Base-by-base conservation (phyloP, 2,113 vertebrate genomes). In the Piprites chloris region DNA sequence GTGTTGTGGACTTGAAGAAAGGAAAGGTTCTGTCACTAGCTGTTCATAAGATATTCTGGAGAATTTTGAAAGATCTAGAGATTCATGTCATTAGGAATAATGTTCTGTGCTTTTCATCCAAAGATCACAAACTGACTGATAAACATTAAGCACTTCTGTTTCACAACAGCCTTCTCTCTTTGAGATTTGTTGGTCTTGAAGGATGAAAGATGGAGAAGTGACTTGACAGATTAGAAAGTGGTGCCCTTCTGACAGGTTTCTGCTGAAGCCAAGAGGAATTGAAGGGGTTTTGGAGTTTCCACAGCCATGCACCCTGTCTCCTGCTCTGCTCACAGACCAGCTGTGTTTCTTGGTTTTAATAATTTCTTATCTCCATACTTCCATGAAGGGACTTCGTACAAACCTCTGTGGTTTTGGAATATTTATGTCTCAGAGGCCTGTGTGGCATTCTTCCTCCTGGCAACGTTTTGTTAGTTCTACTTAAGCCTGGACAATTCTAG, bases 191-290 rank as follows among this genome's bases (percentile, higher is more conserved):
- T 15, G 6, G 30, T 26, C 44, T 59, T 47, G 55, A 82, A 80
- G 39, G 41, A 41, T 59, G 66, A 72, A 72, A 53, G 16, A 49
- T 4, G 26, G 49, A 74, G 37, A 80, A 53, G 30, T 50, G 68
- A 44, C 0, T 1, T 55, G 39, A 52, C 1, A 2, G 9, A 7
- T 24, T 71, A 49, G 53, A 72, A 72, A 22, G 44, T 4, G 2
- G 28, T 68, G 66, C 33, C 20, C 44, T 73, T 24, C 39, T 14
- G 13, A 67, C n/a, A 69, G 30, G 30, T 74, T 89, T 73, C 79
- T 93, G 37, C 33, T 49, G 65, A 81, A 78, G 46, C 26, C 49
- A 83, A 53, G 42, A 59, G 20, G 22, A 59, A 39, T 63, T 63
- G 30, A 50, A 85, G 14, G 3, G 2, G 1, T 46, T 95, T 68